phyloP scores from a whole-genome alignment of 2,888 invertebrate genomes.

The Lithophane leautieri region DNA sequence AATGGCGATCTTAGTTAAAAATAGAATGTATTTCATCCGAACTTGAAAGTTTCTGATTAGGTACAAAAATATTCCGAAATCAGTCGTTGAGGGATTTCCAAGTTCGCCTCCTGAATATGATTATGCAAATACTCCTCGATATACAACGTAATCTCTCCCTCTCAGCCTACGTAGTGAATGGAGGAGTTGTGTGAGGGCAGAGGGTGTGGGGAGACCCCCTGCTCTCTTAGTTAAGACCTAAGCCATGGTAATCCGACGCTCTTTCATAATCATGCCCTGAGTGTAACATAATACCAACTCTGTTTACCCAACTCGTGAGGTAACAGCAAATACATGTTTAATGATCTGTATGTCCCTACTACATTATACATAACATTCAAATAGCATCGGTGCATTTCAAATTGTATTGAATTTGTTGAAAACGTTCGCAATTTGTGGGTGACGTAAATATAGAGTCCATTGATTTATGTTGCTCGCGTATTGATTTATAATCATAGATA shows the following conservation, averaged over 20 bases:
- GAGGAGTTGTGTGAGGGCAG: conserved; percentile 30
- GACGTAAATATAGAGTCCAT: conserved; percentile 56
- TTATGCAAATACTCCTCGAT: conserved; percentile 76
- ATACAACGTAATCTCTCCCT: conserved; percentile 69
- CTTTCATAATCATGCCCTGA: conserved; percentile 49
- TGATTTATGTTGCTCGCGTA: conserved; percentile 62
- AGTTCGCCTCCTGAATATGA: conserved; percentile 72
- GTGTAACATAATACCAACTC: conserved; percentile 38
- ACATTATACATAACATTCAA: conserved; percentile 59
- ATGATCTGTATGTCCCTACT: conserved; percentile 51
- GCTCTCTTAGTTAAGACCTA: conserved; percentile 45
- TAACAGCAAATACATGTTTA: conserved; percentile 62
- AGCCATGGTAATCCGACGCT: conserved; percentile 44
- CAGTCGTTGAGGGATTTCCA: conserved; percentile 59
- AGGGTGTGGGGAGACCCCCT: conserved; percentile 23
- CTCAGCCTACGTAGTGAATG: conserved; percentile 72
- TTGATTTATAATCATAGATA: conserved; percentile 62
- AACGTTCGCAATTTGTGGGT: conserved; percentile 46
- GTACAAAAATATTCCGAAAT: conserved; percentile 44
- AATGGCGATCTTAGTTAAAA: conserved; percentile 8
- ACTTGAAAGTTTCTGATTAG: conserved; percentile 31
- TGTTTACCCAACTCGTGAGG: conserved; percentile 54
- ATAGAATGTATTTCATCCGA: conserved; percentile 14
- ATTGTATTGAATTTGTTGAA: conserved; percentile 60
- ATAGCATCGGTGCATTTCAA: conserved; percentile 50